A percentile compares a stretch with the other conserved stretches of the same genome.
Conservation (phyloP, 2,888 invertebrate species). For the Lasioglossum marginatum region DNA sequence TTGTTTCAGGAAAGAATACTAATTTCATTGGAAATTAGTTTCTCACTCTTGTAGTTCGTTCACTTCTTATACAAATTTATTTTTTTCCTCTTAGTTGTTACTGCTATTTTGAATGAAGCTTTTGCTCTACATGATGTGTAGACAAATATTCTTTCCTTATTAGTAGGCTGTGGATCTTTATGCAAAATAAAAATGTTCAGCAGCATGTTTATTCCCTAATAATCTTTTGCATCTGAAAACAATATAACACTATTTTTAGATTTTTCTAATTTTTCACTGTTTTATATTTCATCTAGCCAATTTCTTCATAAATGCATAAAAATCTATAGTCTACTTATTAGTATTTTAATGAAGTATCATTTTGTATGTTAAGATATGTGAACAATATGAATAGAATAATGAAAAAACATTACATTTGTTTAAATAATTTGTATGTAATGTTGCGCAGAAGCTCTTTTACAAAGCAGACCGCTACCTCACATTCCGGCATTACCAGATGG, state of each 20-base stretch:
- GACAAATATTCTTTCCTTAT: background rate
- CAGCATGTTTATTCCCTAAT: no score
- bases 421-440: slow-evolving; percentile 69
- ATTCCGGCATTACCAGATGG: slow-evolving; percentile 94
- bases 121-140: no score
- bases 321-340: no score
- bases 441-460: slow-evolving; percentile 94
- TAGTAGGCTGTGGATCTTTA: no score
- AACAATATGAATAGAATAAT: background rate
- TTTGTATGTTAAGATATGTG: background rate
- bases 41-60: slow-evolving; percentile 22
- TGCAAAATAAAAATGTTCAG: no score
- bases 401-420: slow-evolving; percentile 18
- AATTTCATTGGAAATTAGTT: slow-evolving; percentile 37
- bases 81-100: background rate
- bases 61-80: background rate
- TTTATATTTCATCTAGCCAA: no score
- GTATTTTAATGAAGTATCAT: background rate
- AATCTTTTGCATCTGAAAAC: no score
- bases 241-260: no score
- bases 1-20: background rate
- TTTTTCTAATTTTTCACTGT: no score
- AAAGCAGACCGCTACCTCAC: slow-evolving; percentile 97
- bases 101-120: background rate
- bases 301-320: no score